Base-by-base conservation (phyloP, 1,140 invertebrate species). In the Pantala flavescens region DNA sequence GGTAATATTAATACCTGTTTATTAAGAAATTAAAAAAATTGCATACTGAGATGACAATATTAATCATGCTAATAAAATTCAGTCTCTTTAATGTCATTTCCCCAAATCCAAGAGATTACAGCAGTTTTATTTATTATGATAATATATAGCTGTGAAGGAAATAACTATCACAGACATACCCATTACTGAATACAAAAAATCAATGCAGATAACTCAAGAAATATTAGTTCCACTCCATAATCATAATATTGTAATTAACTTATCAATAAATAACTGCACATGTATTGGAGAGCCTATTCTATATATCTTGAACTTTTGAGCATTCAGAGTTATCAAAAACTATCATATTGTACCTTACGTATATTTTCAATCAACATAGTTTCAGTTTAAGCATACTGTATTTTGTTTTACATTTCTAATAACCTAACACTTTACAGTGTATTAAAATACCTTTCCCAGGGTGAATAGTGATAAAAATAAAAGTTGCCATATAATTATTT, bases 1-100 rank as follows among this genome's bases (percentile, higher is more conserved):
- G 49, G 49, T 63, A 63, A 63, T 63, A 5, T 19, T 7, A 63
- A 36, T 36, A 36, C 28, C 28, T 36, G 28, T 36, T 63, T 19
- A 19, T 63, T 63, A 16, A 63, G 49, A 63, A 63, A 63, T 63
- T 63, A 63, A 7, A 63, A 63, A 63, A 63, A 63, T 63, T 63
- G 49, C 49, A 63, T 63, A 63, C 16, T 63, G n/a, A 63, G n/a
- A 63, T 63, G 49, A 63, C 49, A 63, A 19, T 63, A 63, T 63
- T 63, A 63, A 63, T 21, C 16, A 63, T 63, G 49, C 49, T 63
- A 63, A 63, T 63, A 63, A 63, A 63, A 63, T 16, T 63, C 49
- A 63, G 49, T 63, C 49, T 63, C 49, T 63, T 63, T 36, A 63
- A 21, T 19, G 49, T 63, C 49, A 63, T 63, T 63, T 63, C 49